Conservation (phyloP, 2,113 vertebrate species). For the Charadrius vociferus region DNA sequence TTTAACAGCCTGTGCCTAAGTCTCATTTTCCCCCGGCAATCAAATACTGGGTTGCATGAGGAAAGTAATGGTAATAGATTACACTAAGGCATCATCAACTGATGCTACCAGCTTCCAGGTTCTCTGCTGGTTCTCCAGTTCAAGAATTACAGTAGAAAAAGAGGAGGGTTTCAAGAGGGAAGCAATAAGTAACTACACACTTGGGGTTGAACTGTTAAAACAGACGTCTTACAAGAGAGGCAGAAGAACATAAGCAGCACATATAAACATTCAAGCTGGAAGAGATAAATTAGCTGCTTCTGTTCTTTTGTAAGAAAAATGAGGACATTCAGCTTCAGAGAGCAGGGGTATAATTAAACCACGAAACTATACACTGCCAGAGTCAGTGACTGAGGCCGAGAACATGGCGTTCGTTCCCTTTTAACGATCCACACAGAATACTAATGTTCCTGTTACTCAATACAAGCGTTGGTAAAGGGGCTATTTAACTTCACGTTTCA, state of each 20-base stretch:
- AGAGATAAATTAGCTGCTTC: neutral
- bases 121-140: neutral
- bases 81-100: neutral
- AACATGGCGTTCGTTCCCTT: neutral
- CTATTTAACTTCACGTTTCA: neutral
- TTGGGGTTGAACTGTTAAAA: neutral
- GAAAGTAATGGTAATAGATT: neutral
- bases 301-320: conserved; percentile 12
- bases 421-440: neutral
- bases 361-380: neutral
- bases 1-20: neutral
- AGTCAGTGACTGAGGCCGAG: neutral
- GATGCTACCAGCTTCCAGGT: neutral
- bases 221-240: neutral
- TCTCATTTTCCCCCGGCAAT: neutral
- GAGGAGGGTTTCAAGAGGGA: neutral
- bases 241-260: neutral
- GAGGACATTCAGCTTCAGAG: neutral
- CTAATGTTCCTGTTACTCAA: neutral
- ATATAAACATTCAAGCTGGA: neutral
- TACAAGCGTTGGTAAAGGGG: neutral
- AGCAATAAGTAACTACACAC: neutral
- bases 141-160: neutral
- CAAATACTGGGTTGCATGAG: neutral
- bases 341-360: neutral